Evolutionary conservation across 2,888 invertebrate genomes (phyloP).

Genomic region (Pammene aurita): DNA sequence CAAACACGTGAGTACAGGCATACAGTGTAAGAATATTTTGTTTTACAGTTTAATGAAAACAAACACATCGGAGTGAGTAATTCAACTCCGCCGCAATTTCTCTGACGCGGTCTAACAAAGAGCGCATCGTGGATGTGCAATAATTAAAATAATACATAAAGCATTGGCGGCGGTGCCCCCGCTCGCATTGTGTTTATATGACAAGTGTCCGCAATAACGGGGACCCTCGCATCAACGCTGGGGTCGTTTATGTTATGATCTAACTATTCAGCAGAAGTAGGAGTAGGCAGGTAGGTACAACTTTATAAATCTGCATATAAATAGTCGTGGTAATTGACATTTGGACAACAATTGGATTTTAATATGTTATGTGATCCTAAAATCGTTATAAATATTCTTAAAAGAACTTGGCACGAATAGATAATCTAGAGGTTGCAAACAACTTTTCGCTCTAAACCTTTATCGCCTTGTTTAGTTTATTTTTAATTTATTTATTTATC

Average conservation of each 20-base stretch:
- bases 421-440: too few relatives aligned
- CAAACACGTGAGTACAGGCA: constrained; percentile 1
- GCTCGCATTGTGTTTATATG: constrained; percentile 76
- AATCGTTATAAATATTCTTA: too few relatives aligned
- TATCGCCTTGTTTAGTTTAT: too few relatives aligned
- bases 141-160: constrained; percentile 84
- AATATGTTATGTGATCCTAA: too few relatives aligned
- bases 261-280: constrained; percentile 27
- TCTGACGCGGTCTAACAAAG: constrained; percentile 67
- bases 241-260: constrained; percentile 47
- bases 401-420: too few relatives aligned
- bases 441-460: too few relatives aligned
- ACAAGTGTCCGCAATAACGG: constrained; percentile 81
- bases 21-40: constrained; percentile 26
- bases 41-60: constrained; percentile 30
- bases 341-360: too few relatives aligned
- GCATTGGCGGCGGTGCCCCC: constrained; percentile 60
- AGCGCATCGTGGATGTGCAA: constrained; percentile 74
- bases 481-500: too few relatives aligned
- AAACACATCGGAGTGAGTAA: constrained; percentile 44
- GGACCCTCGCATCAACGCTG: constrained; percentile 59
- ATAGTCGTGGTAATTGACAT: too few relatives aligned
- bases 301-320: too few relatives aligned
- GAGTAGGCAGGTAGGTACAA: constrained; percentile 1
- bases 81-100: constrained; percentile 57